Evolutionary conservation across 2,888 invertebrate genomes (phyloP).

Genomic region (Drosophila mimetica): DNA sequence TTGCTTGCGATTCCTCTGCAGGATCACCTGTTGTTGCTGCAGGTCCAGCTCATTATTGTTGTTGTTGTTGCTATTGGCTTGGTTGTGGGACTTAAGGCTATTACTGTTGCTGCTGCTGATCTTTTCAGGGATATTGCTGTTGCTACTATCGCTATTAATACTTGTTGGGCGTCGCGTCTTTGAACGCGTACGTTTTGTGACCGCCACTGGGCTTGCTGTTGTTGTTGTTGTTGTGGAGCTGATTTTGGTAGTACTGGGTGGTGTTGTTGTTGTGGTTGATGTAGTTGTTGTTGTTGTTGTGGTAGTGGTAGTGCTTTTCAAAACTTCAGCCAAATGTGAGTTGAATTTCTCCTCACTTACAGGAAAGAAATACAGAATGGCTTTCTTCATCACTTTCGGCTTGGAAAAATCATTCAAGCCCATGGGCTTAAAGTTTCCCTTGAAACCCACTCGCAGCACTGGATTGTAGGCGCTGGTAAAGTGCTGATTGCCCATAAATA

Average conservation of each 20-base stretch:
- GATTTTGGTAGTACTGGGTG: slow-evolving; percentile 18
- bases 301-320: slow-evolving; percentile 1
- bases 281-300: slow-evolving; percentile 17
- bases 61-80: slow-evolving; percentile 49
- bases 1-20: slow-evolving; percentile 48
- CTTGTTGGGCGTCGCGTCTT: slow-evolving; percentile 58
- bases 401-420: slow-evolving; percentile 72
- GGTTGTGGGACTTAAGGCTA: slow-evolving; percentile 56
- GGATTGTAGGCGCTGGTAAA: slow-evolving; percentile 78
- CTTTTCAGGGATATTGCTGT: slow-evolving; percentile 24
- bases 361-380: slow-evolving; percentile 77
- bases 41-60: slow-evolving; percentile 45
- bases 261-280: slow-evolving; percentile 20
- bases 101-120: slow-evolving; percentile 46
- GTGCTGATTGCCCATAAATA: slow-evolving; percentile 77
- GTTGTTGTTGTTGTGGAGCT: slow-evolving; percentile 42
- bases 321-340: slow-evolving; percentile 51
- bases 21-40: slow-evolving; percentile 54
- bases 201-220: slow-evolving; percentile 49
- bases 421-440: slow-evolving; percentile 74
- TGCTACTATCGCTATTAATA: slow-evolving; percentile 72
- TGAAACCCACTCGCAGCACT: slow-evolving; percentile 78
- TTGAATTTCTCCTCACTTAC: slow-evolving; percentile 55
- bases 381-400: slow-evolving; percentile 61
- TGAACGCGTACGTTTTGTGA: slow-evolving; percentile 46